Conservation (phyloP, 1,140 invertebrate species). For the Scaptodrosophila lebanonensis region DNA sequence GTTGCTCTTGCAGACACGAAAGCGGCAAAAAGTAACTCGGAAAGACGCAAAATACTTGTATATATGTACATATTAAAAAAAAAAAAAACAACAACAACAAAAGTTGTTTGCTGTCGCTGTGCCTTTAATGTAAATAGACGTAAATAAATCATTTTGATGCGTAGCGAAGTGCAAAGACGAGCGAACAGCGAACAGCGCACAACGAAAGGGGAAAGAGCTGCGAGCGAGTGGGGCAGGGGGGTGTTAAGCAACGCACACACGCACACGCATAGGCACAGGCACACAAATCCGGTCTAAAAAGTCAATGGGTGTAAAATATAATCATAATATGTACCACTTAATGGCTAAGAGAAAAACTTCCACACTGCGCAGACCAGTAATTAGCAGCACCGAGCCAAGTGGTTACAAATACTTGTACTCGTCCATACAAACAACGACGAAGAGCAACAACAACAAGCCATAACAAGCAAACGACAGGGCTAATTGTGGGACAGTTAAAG, state of each 20-base stretch:
- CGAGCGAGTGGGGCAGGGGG: no score
- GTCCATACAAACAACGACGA: no score
- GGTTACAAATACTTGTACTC: no score
- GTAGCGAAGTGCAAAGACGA: constrained; percentile 27
- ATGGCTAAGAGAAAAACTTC: neutral
- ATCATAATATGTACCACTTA: constrained; percentile 32
- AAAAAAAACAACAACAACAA: constrained; percentile 11
- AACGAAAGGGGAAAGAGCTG: no score
- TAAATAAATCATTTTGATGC: constrained; percentile 69
- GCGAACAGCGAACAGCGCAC: constrained; percentile 16
- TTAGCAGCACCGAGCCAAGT: no score
- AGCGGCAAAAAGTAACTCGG: constrained; percentile 28
- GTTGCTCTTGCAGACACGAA: constrained; percentile 30
- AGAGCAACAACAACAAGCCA: no score
- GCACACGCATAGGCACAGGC: no score
- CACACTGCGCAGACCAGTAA: no score
- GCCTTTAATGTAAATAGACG: constrained; percentile 56
- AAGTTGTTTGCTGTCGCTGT: constrained; percentile 38
- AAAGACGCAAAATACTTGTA: neutral
- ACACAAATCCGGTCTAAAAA: constrained; percentile 55
- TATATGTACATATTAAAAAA: no score
- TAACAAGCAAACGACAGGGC: no score
- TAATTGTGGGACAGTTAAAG: no score
- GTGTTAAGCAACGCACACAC: no score
- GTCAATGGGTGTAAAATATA: constrained; percentile 59